Evolutionary conservation across 2,113 vertebrate genomes (phyloP), one percentile per base, ranked within the genome.

Genomic region (Xiphias gladius): DNA sequence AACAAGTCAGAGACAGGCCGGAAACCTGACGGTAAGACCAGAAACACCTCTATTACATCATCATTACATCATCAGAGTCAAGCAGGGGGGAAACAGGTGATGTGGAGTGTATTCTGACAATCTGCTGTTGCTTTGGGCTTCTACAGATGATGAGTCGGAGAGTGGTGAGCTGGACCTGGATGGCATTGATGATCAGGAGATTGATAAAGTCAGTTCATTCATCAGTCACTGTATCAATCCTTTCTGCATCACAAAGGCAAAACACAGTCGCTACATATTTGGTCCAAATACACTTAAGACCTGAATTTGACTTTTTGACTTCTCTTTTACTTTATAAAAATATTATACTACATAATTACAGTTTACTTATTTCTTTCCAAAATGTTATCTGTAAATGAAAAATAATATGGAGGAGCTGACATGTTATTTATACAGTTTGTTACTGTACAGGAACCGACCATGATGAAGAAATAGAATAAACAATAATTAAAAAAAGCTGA

Each of bases 131-230:
- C 37, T 41, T 79, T 93, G 77, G 73, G 35, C 17, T 63, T 65
- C 68, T 85, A 9, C 74, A 96, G 97, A 93, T n/a, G 96, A 95
- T 16, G 86, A 89, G 35, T 88, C 90, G 0, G 96, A 95, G 59
- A 95, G 96, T 0, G 98, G 97, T 0, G 97, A 98, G 65, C 90
- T 99, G 86, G 97, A 99, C 88, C 95, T 99, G 90, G 96, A 97
- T 1, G 98, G 97, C 32, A 99, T 99, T 0, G 97, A 99, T 0
- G 98, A 99, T 91, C 94, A 92, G 37, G 98, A 99, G 93, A 99
- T 99, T 1, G 97, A 99, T 79, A 97, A 97, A 95, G 98, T 99
- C 75, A 91, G 95, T 58, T 54, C 3, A n/a, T 43, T 9, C 1
- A 48, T 43, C 24, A 30, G 7, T 69, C 14, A 30, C 28, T 54